Conservation (phyloP, 2,888 invertebrate genomes). For the Macrostomum cliftonense region DNA sequence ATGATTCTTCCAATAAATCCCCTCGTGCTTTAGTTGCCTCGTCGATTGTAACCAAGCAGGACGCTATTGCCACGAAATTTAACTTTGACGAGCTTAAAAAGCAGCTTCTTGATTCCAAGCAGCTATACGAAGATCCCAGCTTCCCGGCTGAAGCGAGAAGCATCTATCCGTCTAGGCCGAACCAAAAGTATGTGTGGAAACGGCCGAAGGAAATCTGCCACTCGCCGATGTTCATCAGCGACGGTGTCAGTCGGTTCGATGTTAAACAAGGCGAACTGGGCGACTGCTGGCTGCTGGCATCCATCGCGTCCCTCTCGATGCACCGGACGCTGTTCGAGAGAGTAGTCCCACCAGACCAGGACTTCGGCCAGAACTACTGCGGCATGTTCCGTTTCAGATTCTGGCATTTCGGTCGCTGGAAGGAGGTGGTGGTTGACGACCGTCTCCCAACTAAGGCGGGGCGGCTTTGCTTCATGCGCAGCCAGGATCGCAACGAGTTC, state of each 20-base stretch:
- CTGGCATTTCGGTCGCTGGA: constrained; percentile 76
- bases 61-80: no score
- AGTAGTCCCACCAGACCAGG: constrained; percentile 80
- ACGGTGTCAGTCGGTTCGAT: constrained; percentile 10
- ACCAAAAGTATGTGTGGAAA: constrained; percentile 48
- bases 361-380: constrained; percentile 59
- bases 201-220: constrained; percentile 2
- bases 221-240: constrained; percentile 5
- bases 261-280: constrained; percentile 10
- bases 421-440: constrained; percentile 53
- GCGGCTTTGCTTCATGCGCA: constrained; percentile 40
- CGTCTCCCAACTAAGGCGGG: constrained; percentile 38
- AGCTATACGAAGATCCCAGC: constrained; percentile 69
- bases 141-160: constrained; percentile 55
- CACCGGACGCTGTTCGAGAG: constrained; percentile 66
- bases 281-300: constrained; percentile 12
- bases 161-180: not conserved
- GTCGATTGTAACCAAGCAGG: no score
- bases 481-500: constrained; percentile 40
- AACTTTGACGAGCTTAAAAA: no score
- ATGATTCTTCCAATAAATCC: no score
- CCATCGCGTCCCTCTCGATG: constrained; percentile 48
- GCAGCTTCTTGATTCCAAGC: no score
- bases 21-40: no score
- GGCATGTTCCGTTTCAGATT: constrained; percentile 73